Conservation (phyloP, 2,888 invertebrate species). For the Megamerina dolium region DNA sequence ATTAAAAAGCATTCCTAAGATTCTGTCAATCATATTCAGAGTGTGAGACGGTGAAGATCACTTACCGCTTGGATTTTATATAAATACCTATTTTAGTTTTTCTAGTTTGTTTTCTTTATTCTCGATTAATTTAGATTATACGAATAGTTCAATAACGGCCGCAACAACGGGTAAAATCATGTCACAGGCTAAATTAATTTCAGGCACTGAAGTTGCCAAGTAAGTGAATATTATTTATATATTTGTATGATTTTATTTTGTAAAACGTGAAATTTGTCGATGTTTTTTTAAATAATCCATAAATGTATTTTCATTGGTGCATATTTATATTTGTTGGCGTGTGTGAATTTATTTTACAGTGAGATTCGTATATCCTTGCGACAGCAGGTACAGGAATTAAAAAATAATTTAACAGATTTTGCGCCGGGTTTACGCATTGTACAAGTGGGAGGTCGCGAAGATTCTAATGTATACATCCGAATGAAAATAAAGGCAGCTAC, state of each 20-base stretch:
- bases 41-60: too few species aligned
- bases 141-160: too few species aligned
- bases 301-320: too few species aligned
- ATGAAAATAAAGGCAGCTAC: slow-evolving; percentile 91
- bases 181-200: slow-evolving; percentile 56
- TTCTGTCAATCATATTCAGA: too few species aligned
- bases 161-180: neutral
- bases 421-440: slow-evolving; percentile 81
- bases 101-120: too few species aligned
- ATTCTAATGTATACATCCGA: slow-evolving; percentile 96
- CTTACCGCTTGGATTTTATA: too few species aligned
- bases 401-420: slow-evolving; percentile 57
- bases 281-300: slow-evolving; percentile 5
- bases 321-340: too few species aligned
- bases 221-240: slow-evolving; percentile 45
- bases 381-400: slow-evolving; percentile 59
- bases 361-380: slow-evolving; percentile 65
- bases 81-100: too few species aligned
- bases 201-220: slow-evolving; percentile 65
- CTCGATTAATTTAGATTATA: too few species aligned
- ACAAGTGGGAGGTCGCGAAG: slow-evolving; percentile 92
- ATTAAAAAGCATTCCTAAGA: too few species aligned
- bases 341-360: slow-evolving; percentile 52
- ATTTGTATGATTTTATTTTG: too few species aligned
- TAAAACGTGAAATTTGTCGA: too few species aligned